These are phyloP conservation scores for Euura saliciscinereae DNA, from an alignment of 1,140 invertebrate genomes.

Conservation along the genomic window DNA sequence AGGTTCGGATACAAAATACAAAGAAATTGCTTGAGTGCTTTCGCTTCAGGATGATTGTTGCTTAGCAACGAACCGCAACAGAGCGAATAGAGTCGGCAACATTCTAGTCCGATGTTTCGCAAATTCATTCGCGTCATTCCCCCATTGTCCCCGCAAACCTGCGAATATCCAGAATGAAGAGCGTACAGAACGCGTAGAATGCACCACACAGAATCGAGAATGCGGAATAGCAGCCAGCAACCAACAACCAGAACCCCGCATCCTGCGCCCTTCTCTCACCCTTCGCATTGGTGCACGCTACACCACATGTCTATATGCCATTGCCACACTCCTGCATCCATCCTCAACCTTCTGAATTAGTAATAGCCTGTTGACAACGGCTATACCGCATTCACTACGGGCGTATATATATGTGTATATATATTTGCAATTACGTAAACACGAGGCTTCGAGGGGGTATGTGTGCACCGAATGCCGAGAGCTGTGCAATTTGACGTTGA, in stretches of 20 bases:
- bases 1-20: background rate
- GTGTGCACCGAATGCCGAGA: background rate
- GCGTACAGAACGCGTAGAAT: background rate
- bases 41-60: background rate
- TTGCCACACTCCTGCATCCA: background rate
- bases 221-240: background rate
- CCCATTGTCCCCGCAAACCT: background rate
- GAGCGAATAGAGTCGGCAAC: background rate
- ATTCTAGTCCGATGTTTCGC: background rate
- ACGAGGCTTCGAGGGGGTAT: background rate
- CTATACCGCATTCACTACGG: conserved; percentile 8
- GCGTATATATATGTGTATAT: background rate
- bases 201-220: background rate
- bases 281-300: background rate
- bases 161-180: background rate
- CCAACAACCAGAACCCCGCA: background rate
- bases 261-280: background rate
- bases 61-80: background rate
- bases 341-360: conserved; percentile 48
- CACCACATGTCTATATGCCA: background rate
- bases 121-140: background rate
- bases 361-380: conserved; percentile 45
- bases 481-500: background rate
- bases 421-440: background rate
- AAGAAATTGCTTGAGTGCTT: background rate